A percentile compares a stretch with the other conserved stretches of the same genome.
Evolutionary conservation across 2,888 invertebrate species (phyloP).

Genomic region (Drosophila putrida): DNA sequence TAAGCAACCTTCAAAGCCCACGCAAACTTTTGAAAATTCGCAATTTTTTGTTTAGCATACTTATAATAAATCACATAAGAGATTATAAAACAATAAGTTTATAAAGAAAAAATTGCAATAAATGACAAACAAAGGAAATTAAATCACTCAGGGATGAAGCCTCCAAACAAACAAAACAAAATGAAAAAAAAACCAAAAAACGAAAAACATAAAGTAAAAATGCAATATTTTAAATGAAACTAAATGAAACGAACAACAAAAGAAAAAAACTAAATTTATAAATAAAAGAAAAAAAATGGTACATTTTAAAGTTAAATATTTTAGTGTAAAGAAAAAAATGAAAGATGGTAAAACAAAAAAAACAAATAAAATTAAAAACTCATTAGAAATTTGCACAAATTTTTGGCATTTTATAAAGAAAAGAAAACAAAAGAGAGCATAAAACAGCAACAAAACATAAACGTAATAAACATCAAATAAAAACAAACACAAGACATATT

Average conservation of each 20-base stretch:
- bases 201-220: constrained; percentile 61
- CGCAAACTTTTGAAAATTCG: constrained; percentile 47
- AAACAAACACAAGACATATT: constrained; percentile 61
- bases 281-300: constrained; percentile 52
- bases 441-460: constrained; percentile 51
- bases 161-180: constrained; percentile 83
- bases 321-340: constrained; percentile 63
- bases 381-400: constrained; percentile 81
- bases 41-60: constrained; percentile 59
- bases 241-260: constrained; percentile 51
- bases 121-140: constrained; percentile 82
- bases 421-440: constrained; percentile 48
- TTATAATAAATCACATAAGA: constrained; percentile 64
- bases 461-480: constrained; percentile 43
- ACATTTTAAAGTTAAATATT: constrained; percentile 79
- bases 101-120: constrained; percentile 81
- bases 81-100: constrained; percentile 78
- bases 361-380: constrained; percentile 33
- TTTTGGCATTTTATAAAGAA: constrained; percentile 81
- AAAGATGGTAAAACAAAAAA: constrained; percentile 42
- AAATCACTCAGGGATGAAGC: constrained; percentile 85
- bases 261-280: constrained; percentile 51
- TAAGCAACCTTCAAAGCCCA: constrained; percentile 70
- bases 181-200: constrained; percentile 42
- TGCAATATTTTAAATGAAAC: constrained; percentile 77